A percentile compares a stretch with the other conserved stretches of the same genome.
Conservation (phyloP, 1,140 invertebrate genomes). For the Melanaphis sacchari region DNA sequence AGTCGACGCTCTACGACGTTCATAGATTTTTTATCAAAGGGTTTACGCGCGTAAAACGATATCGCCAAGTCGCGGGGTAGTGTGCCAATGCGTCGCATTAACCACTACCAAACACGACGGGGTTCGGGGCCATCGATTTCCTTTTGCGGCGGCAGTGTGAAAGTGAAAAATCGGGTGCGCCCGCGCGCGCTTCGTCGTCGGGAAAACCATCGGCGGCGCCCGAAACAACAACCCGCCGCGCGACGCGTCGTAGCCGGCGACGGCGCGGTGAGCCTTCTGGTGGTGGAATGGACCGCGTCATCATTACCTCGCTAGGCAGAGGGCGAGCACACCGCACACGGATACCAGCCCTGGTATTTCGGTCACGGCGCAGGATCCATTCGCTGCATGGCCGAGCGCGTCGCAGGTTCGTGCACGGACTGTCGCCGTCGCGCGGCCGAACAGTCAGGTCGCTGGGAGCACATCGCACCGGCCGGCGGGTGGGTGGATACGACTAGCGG, state of each 20-base stretch:
- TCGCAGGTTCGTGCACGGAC: background rate
- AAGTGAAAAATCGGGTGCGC: background rate
- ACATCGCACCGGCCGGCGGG: background rate
- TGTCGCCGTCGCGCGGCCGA: background rate
- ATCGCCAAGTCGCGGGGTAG: too few relatives aligned
- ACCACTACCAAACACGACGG: background rate
- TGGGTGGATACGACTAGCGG: background rate
- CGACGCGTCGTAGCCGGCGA: background rate
- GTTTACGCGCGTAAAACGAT: background rate
- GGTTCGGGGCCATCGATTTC: background rate
- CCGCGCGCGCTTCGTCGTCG: background rate
- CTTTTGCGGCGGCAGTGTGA: background rate
- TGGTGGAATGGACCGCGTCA: slow-evolving; percentile 20
- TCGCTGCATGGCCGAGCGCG: slow-evolving; percentile 10
- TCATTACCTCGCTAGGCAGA: background rate
- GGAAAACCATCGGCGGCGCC: background rate
- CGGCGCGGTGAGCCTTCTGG: background rate
- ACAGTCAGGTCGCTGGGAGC: slow-evolving; percentile 5
- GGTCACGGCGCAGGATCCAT: slow-evolving; percentile 51
- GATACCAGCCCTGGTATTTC: background rate
- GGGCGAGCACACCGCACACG: background rate
- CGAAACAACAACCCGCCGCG: background rate
- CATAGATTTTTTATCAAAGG: background rate
- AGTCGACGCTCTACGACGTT: background rate
- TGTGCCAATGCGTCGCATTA: too few relatives aligned